Conservation (phyloP, 2,113 vertebrate species). For the Xiphorhynchus elegans region DNA sequence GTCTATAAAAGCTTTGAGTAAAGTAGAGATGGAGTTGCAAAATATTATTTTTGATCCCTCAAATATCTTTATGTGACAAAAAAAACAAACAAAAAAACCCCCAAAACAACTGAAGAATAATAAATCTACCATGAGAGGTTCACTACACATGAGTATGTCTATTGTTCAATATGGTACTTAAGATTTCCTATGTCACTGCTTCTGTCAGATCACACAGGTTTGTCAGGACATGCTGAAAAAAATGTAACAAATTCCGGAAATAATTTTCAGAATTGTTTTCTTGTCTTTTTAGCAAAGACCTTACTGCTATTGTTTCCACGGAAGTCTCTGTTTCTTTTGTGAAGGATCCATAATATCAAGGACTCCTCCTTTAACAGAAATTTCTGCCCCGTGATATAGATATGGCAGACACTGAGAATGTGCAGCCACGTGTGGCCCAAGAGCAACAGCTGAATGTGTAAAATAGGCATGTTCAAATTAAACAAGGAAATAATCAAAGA, state of each 20-base stretch:
- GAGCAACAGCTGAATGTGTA: background rate
- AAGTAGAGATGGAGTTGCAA: background rate
- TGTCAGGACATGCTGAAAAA: background rate
- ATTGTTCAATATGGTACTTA: accelerated
- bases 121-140: background rate
- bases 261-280: background rate
- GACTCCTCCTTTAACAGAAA: background rate
- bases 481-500: background rate
- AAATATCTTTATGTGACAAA: background rate
- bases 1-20: background rate
- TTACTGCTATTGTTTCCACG: background rate
- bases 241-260: background rate
- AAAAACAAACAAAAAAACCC: no score
- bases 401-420: background rate
- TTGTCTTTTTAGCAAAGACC: background rate
- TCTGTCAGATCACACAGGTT: background rate
- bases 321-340: background rate
- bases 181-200: background rate
- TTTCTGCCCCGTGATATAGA: background rate
- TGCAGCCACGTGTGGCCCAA: background rate
- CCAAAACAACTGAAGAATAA: background rate
- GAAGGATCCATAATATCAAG: background rate
- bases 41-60: background rate
- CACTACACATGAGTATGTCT: background rate
- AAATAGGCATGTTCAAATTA: background rate